Percentiles rank a stretch among this genome's conserved stretches.
Conservation (phyloP, 2,888 invertebrate genomes). For the Chalcosyrphus nemorum region DNA sequence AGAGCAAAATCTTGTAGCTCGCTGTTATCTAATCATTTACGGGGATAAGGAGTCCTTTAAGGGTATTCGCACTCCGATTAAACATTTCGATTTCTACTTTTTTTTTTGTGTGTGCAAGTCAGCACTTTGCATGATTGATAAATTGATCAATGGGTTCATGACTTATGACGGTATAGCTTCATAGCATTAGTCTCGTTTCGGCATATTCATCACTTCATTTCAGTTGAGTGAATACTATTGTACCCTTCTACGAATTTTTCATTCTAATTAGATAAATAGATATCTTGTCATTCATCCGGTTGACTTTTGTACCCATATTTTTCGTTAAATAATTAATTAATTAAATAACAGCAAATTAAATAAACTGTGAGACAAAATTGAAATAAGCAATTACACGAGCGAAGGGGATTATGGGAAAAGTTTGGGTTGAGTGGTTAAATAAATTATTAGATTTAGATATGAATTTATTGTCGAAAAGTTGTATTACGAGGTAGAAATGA, state of each 20-base stretch:
- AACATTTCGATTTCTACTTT: not conserved
- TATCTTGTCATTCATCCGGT: not conserved
- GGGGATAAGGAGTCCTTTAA: not conserved
- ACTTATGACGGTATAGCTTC: not conserved
- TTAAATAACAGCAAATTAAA: not conserved
- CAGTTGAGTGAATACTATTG: not conserved
- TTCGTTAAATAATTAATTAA: not conserved
- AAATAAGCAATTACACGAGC: too few relatives aligned
- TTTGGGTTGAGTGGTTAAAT: not conserved
- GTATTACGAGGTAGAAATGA: not conserved
- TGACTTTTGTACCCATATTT: not conserved
- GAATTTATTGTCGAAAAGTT: not conserved
- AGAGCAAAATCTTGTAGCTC: not conserved
- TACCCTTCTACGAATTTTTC: not conserved
- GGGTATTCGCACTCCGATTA: not conserved
- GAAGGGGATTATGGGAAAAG: not conserved
- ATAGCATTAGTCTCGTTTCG: not conserved
- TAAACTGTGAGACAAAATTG: not conserved
- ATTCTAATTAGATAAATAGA: not conserved
- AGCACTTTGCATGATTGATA: constrained; percentile 14
- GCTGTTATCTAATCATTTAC: constrained; percentile 6
- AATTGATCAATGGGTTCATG: constrained; percentile 19
- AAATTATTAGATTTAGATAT: not conserved
- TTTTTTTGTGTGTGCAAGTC: constrained; percentile 7
- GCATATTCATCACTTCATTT: not conserved